These are phyloP conservation scores for Bufotes viridis DNA, from an alignment of 2,797 vertebrate species.

Conservation along the genomic window DNA sequence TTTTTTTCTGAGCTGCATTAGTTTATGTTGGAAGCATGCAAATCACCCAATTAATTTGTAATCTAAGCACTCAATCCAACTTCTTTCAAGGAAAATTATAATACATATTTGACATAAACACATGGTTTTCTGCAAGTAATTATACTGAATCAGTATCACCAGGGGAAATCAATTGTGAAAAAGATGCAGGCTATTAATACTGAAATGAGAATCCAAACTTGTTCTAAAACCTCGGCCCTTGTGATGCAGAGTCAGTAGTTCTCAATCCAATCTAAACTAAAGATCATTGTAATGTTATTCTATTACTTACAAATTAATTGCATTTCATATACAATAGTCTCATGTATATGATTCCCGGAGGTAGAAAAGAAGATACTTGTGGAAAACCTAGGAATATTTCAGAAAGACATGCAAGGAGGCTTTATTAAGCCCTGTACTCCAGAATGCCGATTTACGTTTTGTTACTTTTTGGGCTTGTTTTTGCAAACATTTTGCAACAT, in stretches of 20 bases:
- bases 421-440: too few relatives aligned
- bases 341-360: neutral
- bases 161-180: slow-evolving; percentile 60
- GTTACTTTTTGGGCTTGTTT: too few relatives aligned
- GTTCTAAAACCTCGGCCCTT: slow-evolving; percentile 49
- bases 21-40: slow-evolving; percentile 59
- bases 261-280: slow-evolving; percentile 36
- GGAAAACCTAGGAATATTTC: neutral
- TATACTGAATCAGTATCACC: slow-evolving; percentile 60
- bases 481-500: too few relatives aligned
- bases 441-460: too few relatives aligned
- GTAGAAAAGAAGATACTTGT: neutral
- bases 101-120: slow-evolving; percentile 63
- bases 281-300: slow-evolving; percentile 33
- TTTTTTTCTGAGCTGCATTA: slow-evolving; percentile 44
- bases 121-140: slow-evolving; percentile 62
- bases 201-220: slow-evolving; percentile 57
- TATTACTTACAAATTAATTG: slow-evolving; percentile 33
- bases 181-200: slow-evolving; percentile 61
- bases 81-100: slow-evolving; percentile 62
- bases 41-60: slow-evolving; percentile 63
- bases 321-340: slow-evolving; percentile 28
- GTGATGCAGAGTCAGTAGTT: slow-evolving; percentile 47
- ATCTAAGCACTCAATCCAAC: slow-evolving; percentile 58
- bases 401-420: neutral